Conservation (phyloP, 2,888 invertebrate species). For the Drosophila subquinaria region DNA sequence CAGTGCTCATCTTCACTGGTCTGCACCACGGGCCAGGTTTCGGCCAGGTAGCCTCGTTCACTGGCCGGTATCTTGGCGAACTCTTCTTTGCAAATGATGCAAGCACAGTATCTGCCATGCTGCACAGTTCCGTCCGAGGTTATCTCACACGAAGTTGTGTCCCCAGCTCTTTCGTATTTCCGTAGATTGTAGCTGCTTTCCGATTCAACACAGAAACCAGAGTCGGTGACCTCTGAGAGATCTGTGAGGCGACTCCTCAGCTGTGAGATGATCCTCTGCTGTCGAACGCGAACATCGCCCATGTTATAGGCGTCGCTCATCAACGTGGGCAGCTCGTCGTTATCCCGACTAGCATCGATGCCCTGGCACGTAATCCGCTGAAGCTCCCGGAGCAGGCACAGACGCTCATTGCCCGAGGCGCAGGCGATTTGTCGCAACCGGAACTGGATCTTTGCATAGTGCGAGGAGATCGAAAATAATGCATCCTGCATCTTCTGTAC, state of each 20-base stretch:
- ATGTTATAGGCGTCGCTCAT: slow-evolving; percentile 57
- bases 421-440: slow-evolving; percentile 75
- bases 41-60: slow-evolving; percentile 24
- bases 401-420: slow-evolving; percentile 61
- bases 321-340: slow-evolving; percentile 64
- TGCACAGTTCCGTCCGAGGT: not conserved
- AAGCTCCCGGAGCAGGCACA: slow-evolving; percentile 69
- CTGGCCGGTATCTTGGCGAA: not conserved
- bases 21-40: slow-evolving; percentile 11
- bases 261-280: slow-evolving; percentile 60
- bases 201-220: slow-evolving; percentile 16
- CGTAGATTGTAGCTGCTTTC: slow-evolving; percentile 24
- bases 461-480: slow-evolving; percentile 74
- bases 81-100: slow-evolving; percentile 18
- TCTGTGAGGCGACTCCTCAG: slow-evolving; percentile 59
- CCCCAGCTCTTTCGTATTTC: not conserved
- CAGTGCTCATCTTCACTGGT: not conserved
- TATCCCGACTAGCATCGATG: slow-evolving; percentile 32
- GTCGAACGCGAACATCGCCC: slow-evolving; percentile 70
- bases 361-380: slow-evolving; percentile 60
- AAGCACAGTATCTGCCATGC: slow-evolving; percentile 27
- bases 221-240: slow-evolving; percentile 30
- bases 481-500: slow-evolving; percentile 73
- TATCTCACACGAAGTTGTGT: not conserved
- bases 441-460: slow-evolving; percentile 81